Conservation (phyloP, 2,888 invertebrate species). For the Ceramica pisi region DNA sequence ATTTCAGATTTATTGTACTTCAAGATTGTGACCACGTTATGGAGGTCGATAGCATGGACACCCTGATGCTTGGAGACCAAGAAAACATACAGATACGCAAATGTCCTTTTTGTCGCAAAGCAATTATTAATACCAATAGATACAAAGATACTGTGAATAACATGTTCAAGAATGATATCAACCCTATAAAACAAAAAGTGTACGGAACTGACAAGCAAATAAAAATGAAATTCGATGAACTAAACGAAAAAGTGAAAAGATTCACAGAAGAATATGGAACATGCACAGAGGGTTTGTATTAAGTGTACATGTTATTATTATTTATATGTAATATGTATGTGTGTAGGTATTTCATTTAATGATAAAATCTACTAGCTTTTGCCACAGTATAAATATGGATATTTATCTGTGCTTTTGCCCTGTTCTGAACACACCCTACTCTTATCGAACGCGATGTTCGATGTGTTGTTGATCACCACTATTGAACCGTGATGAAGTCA, state of each 20-base stretch:
- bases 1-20: conserved; percentile 87
- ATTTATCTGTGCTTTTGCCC: no score
- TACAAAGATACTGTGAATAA: conserved; percentile 89
- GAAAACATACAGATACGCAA: conserved; percentile 77
- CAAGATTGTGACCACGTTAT: conserved; percentile 89
- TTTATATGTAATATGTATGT: no score
- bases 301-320: not conserved
- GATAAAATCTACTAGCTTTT: no score
- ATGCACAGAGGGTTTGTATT: conserved; percentile 57
- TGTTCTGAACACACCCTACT: no score
- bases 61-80: conserved; percentile 78
- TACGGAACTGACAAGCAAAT: conserved; percentile 79
- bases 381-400: no score
- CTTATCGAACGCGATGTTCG: no score
- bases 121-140: conserved; percentile 90
- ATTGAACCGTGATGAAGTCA: no score
- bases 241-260: conserved; percentile 50
- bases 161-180: conserved; percentile 81
- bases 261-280: conserved; percentile 48
- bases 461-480: no score
- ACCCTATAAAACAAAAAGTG: conserved; percentile 81
- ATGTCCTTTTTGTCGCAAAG: conserved; percentile 92
- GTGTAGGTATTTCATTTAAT: no score
- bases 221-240: conserved; percentile 59
- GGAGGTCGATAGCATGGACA: conserved; percentile 86